Conservation (phyloP, 2,888 invertebrate species). For the Drosophila algonquin region DNA sequence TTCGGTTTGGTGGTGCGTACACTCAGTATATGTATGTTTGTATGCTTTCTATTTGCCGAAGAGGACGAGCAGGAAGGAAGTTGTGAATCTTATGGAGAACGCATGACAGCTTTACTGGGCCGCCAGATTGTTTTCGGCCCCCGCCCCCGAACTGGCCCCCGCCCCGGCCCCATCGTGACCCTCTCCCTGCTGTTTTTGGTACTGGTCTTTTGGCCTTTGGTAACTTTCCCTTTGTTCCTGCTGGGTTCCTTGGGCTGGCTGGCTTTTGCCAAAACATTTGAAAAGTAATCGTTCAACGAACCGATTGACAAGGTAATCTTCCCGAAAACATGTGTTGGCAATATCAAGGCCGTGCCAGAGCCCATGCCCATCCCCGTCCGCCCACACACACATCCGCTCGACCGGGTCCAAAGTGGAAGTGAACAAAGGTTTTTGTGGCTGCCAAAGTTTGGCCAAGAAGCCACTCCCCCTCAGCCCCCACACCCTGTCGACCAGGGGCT, state of each 20-base stretch:
- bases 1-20: neutral
- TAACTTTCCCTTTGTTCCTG: constrained; percentile 9
- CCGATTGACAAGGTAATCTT: constrained; percentile 80
- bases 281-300: constrained; percentile 78
- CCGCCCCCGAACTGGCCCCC: neutral
- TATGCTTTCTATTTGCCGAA: constrained; percentile 54
- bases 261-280: constrained; percentile 43
- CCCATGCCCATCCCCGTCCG: constrained; percentile 18
- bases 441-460: constrained; percentile 54
- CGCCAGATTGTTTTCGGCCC: constrained; percentile 45
- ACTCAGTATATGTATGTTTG: constrained; percentile 20
- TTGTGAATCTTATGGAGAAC: constrained; percentile 69
- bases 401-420: constrained; percentile 11
- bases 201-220: constrained; percentile 3
- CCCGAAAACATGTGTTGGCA: constrained; percentile 73
- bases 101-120: constrained; percentile 61
- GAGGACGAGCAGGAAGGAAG: constrained; percentile 61
- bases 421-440: constrained; percentile 55
- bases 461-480: constrained; percentile 14
- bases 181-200: constrained; percentile 1
- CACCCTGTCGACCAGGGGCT: neutral
- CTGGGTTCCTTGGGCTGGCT: constrained; percentile 35
- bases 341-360: constrained; percentile 66
- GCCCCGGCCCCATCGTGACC: neutral
- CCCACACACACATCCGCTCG: constrained; percentile 4